phyloP scores from a whole-genome alignment of 2,888 invertebrate genomes.

The Scaptodrosophila latifasciaeformis region DNA sequence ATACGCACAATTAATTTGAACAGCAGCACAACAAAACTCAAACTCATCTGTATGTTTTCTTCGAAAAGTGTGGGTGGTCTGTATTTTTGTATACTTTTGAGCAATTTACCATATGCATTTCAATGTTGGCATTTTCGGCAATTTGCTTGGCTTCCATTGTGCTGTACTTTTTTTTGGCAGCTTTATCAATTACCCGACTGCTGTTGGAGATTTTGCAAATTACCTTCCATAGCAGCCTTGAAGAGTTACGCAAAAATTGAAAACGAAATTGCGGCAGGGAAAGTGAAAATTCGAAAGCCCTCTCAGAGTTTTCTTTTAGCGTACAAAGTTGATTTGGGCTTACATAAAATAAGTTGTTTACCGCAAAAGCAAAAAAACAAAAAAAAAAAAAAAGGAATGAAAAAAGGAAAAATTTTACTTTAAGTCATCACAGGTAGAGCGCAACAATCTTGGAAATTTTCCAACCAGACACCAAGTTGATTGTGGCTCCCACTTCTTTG shows the following conservation, averaged over 20 bases:
- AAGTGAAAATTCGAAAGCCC: neutral
- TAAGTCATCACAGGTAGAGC: conserved; percentile 60
- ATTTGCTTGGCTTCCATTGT: conserved; percentile 29
- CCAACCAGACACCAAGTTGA: too few species aligned
- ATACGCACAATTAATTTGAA: conserved; percentile 45
- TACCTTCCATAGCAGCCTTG: conserved; percentile 34
- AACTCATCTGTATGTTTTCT: conserved; percentile 2
- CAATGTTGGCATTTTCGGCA: conserved; percentile 8
- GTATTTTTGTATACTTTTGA: too few species aligned
- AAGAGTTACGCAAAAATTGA: conserved; percentile 26
- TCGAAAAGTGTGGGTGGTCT: too few species aligned
- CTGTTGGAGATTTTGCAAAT: conserved; percentile 21
- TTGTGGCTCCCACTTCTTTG: too few species aligned
- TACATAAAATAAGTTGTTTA: too few species aligned
- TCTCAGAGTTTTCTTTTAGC: neutral
- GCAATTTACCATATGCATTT: conserved; percentile 37
- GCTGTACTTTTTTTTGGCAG: conserved; percentile 15
- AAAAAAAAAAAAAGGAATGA: too few species aligned
- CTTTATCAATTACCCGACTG: conserved; percentile 52
- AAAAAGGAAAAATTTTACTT: conserved; percentile 65
- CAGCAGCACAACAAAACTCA: conserved; percentile 18
- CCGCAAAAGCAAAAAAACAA: too few species aligned
- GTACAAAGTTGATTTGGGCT: conserved; percentile 59
- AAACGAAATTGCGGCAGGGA: too few species aligned
- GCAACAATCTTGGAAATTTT: too few species aligned